Evolutionary conservation across 2,113 vertebrate genomes (phyloP).

Genomic region (Neopipo cinnamomea): DNA sequence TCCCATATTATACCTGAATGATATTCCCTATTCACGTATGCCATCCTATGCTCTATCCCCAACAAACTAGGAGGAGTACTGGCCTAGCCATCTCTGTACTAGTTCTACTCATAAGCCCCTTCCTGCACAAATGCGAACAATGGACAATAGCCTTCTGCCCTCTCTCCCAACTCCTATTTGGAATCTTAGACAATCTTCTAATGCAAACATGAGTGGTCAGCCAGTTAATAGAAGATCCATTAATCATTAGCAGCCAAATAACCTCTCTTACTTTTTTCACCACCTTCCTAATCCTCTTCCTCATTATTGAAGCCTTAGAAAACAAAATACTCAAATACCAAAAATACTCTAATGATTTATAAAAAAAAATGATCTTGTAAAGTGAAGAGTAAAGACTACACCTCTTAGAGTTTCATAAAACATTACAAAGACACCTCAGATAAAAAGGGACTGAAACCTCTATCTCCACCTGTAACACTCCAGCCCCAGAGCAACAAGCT

Average conservation of each 20-base stretch:
- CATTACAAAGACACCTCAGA: no score
- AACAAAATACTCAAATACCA: not conserved
- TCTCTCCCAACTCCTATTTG: not conserved
- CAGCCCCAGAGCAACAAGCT: no score
- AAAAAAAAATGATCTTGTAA: not conserved
- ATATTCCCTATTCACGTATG: not conserved
- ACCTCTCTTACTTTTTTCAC: not conserved
- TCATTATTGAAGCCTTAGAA: not conserved
- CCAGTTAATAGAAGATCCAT: not conserved
- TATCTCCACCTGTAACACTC: no score
- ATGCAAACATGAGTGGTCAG: not conserved
- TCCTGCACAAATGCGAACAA: not conserved
- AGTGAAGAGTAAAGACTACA: no score
- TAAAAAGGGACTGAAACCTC: no score
- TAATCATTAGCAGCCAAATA: not conserved
- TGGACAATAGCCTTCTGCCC: not conserved
- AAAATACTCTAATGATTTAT: not conserved
- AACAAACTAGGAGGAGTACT: not conserved
- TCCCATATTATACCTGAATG: not conserved
- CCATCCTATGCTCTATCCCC: not conserved
- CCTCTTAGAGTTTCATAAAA: no score
- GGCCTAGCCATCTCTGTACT: not conserved
- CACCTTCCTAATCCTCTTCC: not conserved
- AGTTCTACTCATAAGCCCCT: not conserved
- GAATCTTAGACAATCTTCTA: not conserved